Conservation (phyloP, 30 jellyfish, hydroid and myxozoan species). For the Chrysaora quinquecirrha region DNA sequence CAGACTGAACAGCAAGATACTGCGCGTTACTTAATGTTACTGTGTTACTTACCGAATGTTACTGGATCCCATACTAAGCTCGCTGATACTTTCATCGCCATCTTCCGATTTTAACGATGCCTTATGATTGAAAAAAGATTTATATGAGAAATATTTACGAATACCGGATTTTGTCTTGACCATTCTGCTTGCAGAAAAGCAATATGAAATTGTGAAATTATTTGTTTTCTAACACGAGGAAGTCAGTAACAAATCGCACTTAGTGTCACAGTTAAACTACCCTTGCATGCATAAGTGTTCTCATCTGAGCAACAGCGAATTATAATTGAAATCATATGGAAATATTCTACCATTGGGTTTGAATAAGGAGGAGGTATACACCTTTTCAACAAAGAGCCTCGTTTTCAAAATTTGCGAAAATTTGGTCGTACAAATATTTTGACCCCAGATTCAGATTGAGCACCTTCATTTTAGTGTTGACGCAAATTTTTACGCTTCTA, state of each 20-base stretch:
- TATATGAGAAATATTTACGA: slow-evolving; percentile 65
- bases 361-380: neutral
- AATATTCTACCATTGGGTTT: neutral
- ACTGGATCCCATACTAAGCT: slow-evolving; percentile 67
- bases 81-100: slow-evolving; percentile 85
- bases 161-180: slow-evolving; percentile 35
- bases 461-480: too few species aligned
- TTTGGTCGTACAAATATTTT: too few species aligned
- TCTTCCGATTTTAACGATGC: slow-evolving; percentile 97
- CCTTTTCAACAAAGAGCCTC: too few species aligned
- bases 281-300: too few species aligned
- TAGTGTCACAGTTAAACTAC: neutral
- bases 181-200: slow-evolving; percentile 12
- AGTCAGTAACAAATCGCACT: neutral
- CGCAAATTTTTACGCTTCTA: too few species aligned
- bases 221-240: neutral
- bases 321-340: neutral
- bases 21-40: too few species aligned
- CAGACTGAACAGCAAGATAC: too few species aligned
- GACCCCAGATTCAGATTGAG: too few species aligned
- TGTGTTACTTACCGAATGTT: slow-evolving; percentile 73
- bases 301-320: neutral
- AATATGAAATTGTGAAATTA: too few species aligned
- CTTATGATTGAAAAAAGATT: slow-evolving; percentile 68
- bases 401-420: too few species aligned